Conservation (phyloP, 2,888 invertebrate species). For the Lasioglossum zephyrum region DNA sequence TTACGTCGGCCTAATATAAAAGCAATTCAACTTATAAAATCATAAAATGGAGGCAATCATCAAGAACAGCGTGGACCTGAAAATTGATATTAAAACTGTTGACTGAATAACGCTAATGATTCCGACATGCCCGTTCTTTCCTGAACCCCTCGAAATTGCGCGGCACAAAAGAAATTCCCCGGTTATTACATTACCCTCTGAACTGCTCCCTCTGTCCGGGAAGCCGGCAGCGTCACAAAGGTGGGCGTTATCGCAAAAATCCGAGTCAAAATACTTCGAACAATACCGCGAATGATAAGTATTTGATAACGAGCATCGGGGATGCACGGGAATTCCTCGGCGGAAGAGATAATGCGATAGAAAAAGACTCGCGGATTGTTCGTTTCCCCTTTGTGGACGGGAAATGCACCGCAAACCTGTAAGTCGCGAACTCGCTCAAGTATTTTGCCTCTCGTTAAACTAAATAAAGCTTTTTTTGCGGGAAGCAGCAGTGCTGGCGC, state of each 20-base stretch:
- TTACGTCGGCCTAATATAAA: background rate
- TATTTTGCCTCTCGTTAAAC: conserved; percentile 70
- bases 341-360: background rate
- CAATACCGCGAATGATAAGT: conserved; percentile 35
- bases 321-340: background rate
- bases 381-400: conserved; percentile 27
- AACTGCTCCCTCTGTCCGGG: background rate
- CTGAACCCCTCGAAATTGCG: background rate
- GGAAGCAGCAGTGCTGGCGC: background rate
- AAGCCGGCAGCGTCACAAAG: background rate
- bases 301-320: conserved; percentile 35
- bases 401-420: conserved; percentile 18
- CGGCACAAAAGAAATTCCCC: background rate
- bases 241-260: background rate
- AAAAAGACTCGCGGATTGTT: conserved; percentile 17
- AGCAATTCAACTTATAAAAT: background rate
- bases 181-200: background rate
- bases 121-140: background rate
- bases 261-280: conserved; percentile 9
- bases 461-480: conserved; percentile 61
- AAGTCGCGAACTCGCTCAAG: conserved; percentile 49
- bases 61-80: background rate
- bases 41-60: background rate
- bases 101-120: background rate
- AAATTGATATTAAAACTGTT: background rate